Percentiles rank a stretch among this genome's conserved stretches.
Evolutionary conservation across 2,113 vertebrate genomes (phyloP).

Genomic region (Cacatua alba): DNA sequence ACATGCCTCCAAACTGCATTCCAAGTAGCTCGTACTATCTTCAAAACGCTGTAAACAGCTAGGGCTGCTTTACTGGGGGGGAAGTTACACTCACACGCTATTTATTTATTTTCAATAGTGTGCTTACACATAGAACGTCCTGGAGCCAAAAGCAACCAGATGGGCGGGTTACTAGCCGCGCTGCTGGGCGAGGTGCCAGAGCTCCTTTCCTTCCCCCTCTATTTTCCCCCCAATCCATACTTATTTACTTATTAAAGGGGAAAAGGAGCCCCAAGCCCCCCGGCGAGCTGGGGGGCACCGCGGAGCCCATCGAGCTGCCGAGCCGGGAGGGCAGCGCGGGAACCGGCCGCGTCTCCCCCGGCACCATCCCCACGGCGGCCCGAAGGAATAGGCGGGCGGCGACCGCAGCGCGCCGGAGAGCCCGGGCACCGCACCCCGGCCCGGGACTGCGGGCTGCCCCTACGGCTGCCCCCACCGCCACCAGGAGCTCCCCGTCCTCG

Average conservation of each 20-base stretch:
- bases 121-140: constrained; percentile 2
- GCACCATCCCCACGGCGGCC: not conserved
- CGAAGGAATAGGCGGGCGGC: not conserved
- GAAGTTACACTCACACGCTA: not conserved
- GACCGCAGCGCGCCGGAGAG: not conserved
- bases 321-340: not conserved
- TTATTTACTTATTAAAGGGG: not conserved
- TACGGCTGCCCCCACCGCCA: not conserved
- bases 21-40: not conserved
- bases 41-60: not conserved
- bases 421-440: not conserved
- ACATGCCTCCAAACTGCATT: not conserved
- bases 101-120: constrained; percentile 39
- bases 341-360: too few relatives aligned
- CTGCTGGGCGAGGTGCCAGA: constrained; percentile 49
- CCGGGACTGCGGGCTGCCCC: not conserved
- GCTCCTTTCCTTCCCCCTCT: constrained; percentile 8
- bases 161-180: constrained; percentile 29
- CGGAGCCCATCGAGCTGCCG: not conserved
- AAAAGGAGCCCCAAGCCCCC: not conserved
- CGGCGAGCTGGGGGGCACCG: not conserved
- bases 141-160: constrained; percentile 34
- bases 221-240: not conserved
- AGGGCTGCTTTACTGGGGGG: not conserved
- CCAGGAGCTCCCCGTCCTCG: not conserved